These are phyloP conservation scores for Vulpes vulpes DNA, from an alignment of 2,113 vertebrate genomes.

Conservation along the genomic window DNA sequence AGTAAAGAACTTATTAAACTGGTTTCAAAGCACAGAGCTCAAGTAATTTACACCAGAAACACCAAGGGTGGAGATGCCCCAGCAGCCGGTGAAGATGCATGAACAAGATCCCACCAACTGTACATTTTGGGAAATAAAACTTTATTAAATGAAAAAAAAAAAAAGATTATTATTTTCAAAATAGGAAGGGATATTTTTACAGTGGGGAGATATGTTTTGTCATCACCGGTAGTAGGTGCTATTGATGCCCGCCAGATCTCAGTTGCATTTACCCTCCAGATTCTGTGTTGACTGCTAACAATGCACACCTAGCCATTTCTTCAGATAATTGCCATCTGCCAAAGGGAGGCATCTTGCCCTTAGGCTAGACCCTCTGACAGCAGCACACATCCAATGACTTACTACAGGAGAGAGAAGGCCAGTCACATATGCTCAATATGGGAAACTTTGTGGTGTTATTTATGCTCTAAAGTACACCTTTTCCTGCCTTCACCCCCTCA, in stretches of 20 bases:
- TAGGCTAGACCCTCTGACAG: background rate
- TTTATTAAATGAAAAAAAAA: background rate
- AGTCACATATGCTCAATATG: background rate
- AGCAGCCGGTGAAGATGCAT: slow-evolving; percentile 88
- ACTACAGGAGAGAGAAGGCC: background rate
- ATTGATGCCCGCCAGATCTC: background rate
- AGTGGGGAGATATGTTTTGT: background rate
- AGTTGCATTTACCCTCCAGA: background rate
- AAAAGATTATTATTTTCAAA: background rate
- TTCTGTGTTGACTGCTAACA: background rate
- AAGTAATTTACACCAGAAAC: slow-evolving; percentile 96
- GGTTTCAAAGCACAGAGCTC: slow-evolving; percentile 96
- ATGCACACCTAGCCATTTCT: background rate
- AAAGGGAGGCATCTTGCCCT: background rate
- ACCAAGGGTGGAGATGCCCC: slow-evolving; percentile 93
- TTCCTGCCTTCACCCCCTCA: background rate
- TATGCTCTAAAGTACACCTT: background rate
- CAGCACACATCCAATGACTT: background rate
- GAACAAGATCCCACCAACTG: background rate
- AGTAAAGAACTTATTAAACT: slow-evolving; percentile 94
- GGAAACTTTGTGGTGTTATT: background rate
- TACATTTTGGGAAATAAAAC: background rate
- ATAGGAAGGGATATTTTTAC: background rate
- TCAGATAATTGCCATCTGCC: background rate
- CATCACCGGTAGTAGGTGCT: background rate